phyloP scores from a whole-genome alignment of 2,113 vertebrate genomes.

The Argyrosomus japonicus region DNA sequence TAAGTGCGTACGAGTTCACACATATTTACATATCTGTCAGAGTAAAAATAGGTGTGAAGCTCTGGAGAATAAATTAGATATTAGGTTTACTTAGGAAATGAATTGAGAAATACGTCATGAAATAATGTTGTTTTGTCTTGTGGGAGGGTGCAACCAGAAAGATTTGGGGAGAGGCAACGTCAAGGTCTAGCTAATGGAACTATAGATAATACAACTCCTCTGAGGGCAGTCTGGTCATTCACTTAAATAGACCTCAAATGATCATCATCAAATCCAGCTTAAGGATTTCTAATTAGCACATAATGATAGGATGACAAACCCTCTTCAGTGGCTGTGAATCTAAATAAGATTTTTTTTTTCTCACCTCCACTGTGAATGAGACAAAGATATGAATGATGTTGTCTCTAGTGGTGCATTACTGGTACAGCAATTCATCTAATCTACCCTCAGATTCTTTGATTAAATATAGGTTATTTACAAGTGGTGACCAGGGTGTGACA shows the following conservation, averaged over 20 bases:
- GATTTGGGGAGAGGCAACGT: constrained; percentile 9
- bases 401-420: constrained; percentile 25
- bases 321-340: constrained; percentile 26
- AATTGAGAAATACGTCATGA: constrained; percentile 7
- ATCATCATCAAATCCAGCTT: constrained; percentile 45
- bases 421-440: constrained; percentile 24
- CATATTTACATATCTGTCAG: constrained; percentile 16
- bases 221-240: constrained; percentile 25
- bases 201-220: constrained; percentile 4
- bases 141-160: background rate
- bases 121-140: constrained; percentile 12
- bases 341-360: constrained; percentile 6
- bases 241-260: constrained; percentile 35
- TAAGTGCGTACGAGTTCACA: background rate
- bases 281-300: constrained; percentile 47
- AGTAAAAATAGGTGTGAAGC: constrained; percentile 16
- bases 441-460: constrained; percentile 15
- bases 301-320: constrained; percentile 28
- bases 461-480: constrained; percentile 20
- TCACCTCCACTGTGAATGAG: constrained; percentile 15
- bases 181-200: background rate
- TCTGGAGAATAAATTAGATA: background rate
- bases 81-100: constrained; percentile 3
- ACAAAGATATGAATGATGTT: constrained; percentile 5
- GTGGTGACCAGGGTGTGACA: background rate